Evolutionary conservation across 1,140 invertebrate species (phyloP).

Genomic region (Eubasilissa regina): DNA sequence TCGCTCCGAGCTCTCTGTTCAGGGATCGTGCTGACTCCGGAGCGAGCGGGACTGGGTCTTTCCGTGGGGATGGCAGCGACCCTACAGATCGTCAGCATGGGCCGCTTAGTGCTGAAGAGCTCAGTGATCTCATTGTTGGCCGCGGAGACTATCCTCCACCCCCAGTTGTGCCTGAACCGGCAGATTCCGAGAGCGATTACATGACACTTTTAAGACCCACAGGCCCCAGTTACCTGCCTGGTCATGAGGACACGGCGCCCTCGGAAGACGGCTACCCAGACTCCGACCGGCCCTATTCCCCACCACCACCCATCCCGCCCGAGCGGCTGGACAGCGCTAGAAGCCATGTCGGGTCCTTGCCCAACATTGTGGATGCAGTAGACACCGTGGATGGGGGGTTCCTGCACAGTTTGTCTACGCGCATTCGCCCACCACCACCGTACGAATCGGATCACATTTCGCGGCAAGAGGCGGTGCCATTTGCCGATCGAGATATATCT

Average conservation of each 20-base stretch:
- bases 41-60: slow-evolving; percentile 81
- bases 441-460: slow-evolving; percentile 45
- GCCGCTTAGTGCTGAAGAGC: slow-evolving; percentile 83
- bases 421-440: slow-evolving; percentile 43
- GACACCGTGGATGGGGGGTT: slow-evolving; percentile 38
- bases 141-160: slow-evolving; percentile 78
- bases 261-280: slow-evolving; percentile 69
- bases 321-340: slow-evolving; percentile 76
- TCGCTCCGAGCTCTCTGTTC: slow-evolving; percentile 63
- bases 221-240: slow-evolving; percentile 72
- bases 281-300: slow-evolving; percentile 67
- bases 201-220: slow-evolving; percentile 84
- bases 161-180: slow-evolving; percentile 78
- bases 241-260: slow-evolving; percentile 71
- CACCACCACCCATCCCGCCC: slow-evolving; percentile 76
- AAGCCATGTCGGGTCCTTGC: slow-evolving; percentile 64
- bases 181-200: slow-evolving; percentile 91
- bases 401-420: slow-evolving; percentile 23
- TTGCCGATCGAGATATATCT: slow-evolving; percentile 46
- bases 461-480: slow-evolving; percentile 19
- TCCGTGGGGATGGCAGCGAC: slow-evolving; percentile 89
- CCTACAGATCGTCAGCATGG: slow-evolving; percentile 84
- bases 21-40: slow-evolving; percentile 82
- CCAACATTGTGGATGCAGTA: slow-evolving; percentile 64
- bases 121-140: slow-evolving; percentile 87